phyloP scores from a whole-genome alignment of 2,888 invertebrate genomes.

The Osmoderma eremita region DNA sequence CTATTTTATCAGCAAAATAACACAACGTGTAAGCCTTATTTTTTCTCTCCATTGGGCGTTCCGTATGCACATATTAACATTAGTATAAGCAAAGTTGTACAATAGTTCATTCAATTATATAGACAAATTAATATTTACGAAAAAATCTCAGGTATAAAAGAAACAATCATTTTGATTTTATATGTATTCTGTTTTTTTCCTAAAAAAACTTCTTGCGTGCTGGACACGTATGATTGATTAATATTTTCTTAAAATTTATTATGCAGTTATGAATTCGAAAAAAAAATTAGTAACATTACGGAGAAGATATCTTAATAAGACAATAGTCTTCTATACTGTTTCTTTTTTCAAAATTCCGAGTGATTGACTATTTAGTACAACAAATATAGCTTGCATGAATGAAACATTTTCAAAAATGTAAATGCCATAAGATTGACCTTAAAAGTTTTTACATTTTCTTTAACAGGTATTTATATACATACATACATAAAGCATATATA shows the following conservation, averaged over 20 bases:
- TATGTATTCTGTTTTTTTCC: conserved; percentile 16
- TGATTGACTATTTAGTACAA: conserved; percentile 30
- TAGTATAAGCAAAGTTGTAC: conserved; percentile 6
- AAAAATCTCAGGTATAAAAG: conserved; percentile 45
- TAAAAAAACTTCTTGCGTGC: conserved; percentile 35
- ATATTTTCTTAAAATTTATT: conserved; percentile 38
- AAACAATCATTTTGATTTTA: conserved; percentile 45
- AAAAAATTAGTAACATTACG: conserved; percentile 2
- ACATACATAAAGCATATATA: no score
- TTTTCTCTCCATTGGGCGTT: no score
- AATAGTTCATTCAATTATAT: conserved; percentile 12
- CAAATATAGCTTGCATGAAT: conserved; percentile 23
- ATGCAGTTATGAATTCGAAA: conserved; percentile 43
- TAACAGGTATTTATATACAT: conserved; percentile 7
- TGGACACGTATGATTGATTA: conserved; percentile 39
- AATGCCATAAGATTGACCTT: conserved; percentile 37
- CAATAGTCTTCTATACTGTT: conserved; percentile 21
- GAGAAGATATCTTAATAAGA: conserved; percentile 8
- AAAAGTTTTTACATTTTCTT: conserved; percentile 16
- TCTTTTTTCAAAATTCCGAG: conserved; percentile 23
- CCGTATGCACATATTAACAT: no score
- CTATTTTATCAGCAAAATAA: no score
- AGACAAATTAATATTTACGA: conserved; percentile 25
- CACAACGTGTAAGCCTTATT: no score
- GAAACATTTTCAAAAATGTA: conserved; percentile 33